Conservation (phyloP, 2,888 invertebrate genomes). For the Drosophila kokeensis region DNA sequence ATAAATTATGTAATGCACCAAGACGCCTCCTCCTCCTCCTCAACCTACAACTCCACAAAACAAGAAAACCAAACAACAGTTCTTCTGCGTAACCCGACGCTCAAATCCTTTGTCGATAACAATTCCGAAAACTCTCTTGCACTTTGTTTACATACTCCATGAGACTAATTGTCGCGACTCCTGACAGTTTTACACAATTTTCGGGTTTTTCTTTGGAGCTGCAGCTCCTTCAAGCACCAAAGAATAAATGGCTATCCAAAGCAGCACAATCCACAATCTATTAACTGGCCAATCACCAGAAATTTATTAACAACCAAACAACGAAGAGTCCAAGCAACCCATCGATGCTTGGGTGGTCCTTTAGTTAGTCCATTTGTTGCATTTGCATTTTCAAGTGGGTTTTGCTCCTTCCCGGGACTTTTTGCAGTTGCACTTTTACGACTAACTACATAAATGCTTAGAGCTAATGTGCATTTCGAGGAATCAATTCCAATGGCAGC, state of each 20-base stretch:
- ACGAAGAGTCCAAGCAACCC: not conserved
- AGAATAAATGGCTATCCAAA: constrained; percentile 17
- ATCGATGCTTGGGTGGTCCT: constrained; percentile 58
- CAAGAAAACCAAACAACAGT: constrained; percentile 27
- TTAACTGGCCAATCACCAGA: constrained; percentile 12
- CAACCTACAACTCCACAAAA: constrained; percentile 10
- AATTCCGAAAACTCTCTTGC: constrained; percentile 65
- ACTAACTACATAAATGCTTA: constrained; percentile 44
- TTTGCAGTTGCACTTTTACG: constrained; percentile 63
- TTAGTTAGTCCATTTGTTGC: constrained; percentile 14
- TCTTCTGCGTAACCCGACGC: constrained; percentile 56
- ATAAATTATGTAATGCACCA: constrained; percentile 76
- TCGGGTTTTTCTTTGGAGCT: constrained; percentile 11
- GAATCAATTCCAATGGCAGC: constrained; percentile 42
- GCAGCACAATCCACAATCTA: constrained; percentile 35
- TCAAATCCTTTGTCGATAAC: constrained; percentile 72
- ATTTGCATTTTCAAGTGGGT: constrained; percentile 45
- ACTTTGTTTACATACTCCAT: constrained; percentile 68
- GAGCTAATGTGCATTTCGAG: constrained; percentile 55
- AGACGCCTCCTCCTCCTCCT: constrained; percentile 5
- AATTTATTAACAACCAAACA: constrained; percentile 41
- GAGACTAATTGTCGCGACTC: constrained; percentile 73
- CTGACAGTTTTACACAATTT: constrained; percentile 23
- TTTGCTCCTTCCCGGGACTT: constrained; percentile 9
- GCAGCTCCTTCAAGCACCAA: not conserved